These are phyloP conservation scores for Hyperoplus lanceolatus DNA, from an alignment of 2,797 vertebrate species.

Conservation along the genomic window DNA sequence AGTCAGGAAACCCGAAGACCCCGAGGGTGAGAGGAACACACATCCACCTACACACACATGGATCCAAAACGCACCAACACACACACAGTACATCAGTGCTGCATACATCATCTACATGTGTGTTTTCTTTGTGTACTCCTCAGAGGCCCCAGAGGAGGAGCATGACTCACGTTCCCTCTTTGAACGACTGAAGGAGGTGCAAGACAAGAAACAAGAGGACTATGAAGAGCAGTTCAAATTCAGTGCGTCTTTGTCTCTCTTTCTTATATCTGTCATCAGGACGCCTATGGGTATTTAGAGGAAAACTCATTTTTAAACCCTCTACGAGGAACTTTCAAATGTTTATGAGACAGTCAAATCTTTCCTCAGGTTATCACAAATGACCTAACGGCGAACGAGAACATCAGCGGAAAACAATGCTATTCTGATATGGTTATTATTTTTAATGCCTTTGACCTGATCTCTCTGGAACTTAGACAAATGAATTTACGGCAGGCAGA, in stretches of 20 bases:
- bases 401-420: too few relatives aligned
- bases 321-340: too few relatives aligned
- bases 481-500: too few relatives aligned
- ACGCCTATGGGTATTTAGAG: neutral
- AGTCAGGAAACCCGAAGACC: conserved; percentile 95
- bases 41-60: neutral
- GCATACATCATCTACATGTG: neutral
- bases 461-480: too few relatives aligned
- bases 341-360: too few relatives aligned
- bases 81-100: too few relatives aligned
- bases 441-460: too few relatives aligned
- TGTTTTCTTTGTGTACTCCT: conserved; percentile 43
- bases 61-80: neutral
- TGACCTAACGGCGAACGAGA: too few relatives aligned
- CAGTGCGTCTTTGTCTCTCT: conserved; percentile 86
- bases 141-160: conserved; percentile 95
- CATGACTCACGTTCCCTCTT: conserved; percentile 94
- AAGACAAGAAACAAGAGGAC: conserved; percentile 97
- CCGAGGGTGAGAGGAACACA: conserved; percentile 86
- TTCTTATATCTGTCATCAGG: neutral
- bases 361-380: too few relatives aligned
- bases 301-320: too few relatives aligned
- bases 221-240: conserved; percentile 99
- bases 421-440: too few relatives aligned
- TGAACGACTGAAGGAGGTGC: conserved; percentile 96